Conservation (phyloP, 2,888 invertebrate genomes). For the Automeris io region DNA sequence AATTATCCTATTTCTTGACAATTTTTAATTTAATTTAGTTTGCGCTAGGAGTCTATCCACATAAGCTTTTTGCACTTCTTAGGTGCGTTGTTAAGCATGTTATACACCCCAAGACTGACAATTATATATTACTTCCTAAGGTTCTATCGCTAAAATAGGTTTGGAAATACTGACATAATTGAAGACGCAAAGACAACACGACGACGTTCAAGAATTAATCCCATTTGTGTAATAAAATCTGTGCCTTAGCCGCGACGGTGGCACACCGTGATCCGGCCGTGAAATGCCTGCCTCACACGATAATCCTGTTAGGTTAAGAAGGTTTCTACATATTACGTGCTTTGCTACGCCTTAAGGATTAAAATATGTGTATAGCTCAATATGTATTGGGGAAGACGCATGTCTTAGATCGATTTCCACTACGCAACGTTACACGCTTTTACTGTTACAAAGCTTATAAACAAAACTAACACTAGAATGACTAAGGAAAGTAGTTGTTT, state of each 20-base stretch:
- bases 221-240: slow-evolving; percentile 77
- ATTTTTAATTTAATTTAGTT: too few species aligned
- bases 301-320: slow-evolving; percentile 86
- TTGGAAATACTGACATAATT: not conserved
- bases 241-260: slow-evolving; percentile 64
- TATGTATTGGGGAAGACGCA: slow-evolving; percentile 28
- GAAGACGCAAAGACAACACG: slow-evolving; percentile 15
- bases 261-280: slow-evolving; percentile 75
- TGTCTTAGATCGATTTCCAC: slow-evolving; percentile 19
- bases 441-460: too few species aligned
- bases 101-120: too few species aligned
- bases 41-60: too few species aligned
- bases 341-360: slow-evolving; percentile 83
- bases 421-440: too few species aligned
- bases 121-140: too few species aligned
- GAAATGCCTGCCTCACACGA: slow-evolving; percentile 78
- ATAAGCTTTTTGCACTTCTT: slow-evolving; percentile 3
- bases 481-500: too few species aligned
- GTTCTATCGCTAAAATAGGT: not conserved
- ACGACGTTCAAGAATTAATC: slow-evolving; percentile 64
- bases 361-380: slow-evolving; percentile 69
- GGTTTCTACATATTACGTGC: slow-evolving; percentile 84
- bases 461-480: too few species aligned
- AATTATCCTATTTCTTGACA: too few species aligned
- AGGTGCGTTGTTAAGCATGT: slow-evolving; percentile 8